Conservation (phyloP, 1,140 invertebrate species). For the Drosophila mojavensis region DNA sequence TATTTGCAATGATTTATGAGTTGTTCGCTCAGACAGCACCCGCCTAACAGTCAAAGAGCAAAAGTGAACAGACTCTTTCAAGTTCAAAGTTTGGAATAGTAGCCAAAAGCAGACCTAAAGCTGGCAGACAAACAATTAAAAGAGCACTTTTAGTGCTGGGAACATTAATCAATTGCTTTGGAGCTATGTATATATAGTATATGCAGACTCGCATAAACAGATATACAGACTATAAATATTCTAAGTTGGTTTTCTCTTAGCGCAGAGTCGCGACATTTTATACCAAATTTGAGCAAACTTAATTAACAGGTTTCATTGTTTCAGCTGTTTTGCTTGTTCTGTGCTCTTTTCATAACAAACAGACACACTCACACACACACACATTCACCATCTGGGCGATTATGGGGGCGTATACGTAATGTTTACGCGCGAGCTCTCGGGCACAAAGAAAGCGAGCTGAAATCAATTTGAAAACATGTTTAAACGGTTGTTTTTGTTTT, state of each 20-base stretch:
- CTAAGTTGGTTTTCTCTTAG: slow-evolving; percentile 15
- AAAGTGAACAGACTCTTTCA: slow-evolving; percentile 72
- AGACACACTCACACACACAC: not conserved
- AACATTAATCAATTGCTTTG: slow-evolving; percentile 48
- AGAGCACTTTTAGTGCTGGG: slow-evolving; percentile 36
- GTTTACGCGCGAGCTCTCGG: slow-evolving; percentile 26
- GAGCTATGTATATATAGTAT: not conserved
- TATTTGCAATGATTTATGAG: slow-evolving; percentile 7
- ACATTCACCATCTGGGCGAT: slow-evolving; percentile 26
- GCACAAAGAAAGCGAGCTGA: slow-evolving; percentile 53
- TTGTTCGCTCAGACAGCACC: not conserved
- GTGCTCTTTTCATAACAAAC: slow-evolving; percentile 42
- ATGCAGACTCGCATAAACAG: not conserved
- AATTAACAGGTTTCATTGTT: slow-evolving; percentile 78
- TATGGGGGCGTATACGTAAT: slow-evolving; percentile 70
- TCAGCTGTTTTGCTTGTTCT: slow-evolving; percentile 44
- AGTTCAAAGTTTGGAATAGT: slow-evolving; percentile 57
- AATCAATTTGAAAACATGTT: slow-evolving; percentile 44
- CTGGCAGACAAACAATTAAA: slow-evolving; percentile 24
- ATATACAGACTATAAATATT: not conserved
- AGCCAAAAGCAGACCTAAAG: slow-evolving; percentile 3
- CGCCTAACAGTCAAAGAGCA: not conserved
- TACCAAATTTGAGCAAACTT: slow-evolving; percentile 75
- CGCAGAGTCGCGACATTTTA: slow-evolving; percentile 61
- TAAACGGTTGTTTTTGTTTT: slow-evolving; percentile 25